Percentiles rank a stretch among this genome's conserved stretches.
Conservation (phyloP, 2,888 invertebrate genomes). For the Cantharis nigra region DNA sequence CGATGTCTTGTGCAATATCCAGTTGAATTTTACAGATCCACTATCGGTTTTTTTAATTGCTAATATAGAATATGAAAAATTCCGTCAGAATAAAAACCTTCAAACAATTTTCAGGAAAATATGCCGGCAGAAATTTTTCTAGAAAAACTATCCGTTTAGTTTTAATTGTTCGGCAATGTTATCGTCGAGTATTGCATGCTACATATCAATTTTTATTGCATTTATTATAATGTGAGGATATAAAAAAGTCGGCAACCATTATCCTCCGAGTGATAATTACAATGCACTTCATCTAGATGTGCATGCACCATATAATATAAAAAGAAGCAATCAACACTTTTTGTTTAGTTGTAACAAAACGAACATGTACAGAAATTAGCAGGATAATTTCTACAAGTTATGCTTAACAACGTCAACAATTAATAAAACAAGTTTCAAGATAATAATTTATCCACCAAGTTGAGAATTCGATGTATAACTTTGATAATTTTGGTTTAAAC, state of each 20-base stretch:
- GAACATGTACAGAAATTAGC: conserved; percentile 15
- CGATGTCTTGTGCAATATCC: conserved; percentile 36
- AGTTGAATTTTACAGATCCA: conserved; percentile 19
- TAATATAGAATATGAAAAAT: neutral
- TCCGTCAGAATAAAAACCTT: neutral
- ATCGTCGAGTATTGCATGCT: neutral
- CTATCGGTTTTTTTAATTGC: neutral
- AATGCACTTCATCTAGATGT: conserved; percentile 17
- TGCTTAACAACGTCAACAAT: conserved; percentile 21
- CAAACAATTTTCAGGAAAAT: neutral
- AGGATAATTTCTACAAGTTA: conserved; percentile 23
- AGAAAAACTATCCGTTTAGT: neutral
- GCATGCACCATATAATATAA: conserved; percentile 18
- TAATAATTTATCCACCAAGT: neutral
- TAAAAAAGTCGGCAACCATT: conserved; percentile 4
- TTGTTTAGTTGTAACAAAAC: conserved; percentile 14
- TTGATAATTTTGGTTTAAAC: neutral
- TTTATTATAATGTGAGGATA: neutral
- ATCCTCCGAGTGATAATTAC: conserved; percentile 14
- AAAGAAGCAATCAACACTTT: conserved; percentile 9
- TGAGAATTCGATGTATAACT: neutral
- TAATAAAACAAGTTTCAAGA: conserved; percentile 14
- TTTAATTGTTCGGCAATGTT: neutral
- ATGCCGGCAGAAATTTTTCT: neutral
- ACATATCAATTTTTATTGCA: neutral